Conservation (phyloP, 2,797 vertebrate genomes). For the Sebastes wilsoni region DNA sequence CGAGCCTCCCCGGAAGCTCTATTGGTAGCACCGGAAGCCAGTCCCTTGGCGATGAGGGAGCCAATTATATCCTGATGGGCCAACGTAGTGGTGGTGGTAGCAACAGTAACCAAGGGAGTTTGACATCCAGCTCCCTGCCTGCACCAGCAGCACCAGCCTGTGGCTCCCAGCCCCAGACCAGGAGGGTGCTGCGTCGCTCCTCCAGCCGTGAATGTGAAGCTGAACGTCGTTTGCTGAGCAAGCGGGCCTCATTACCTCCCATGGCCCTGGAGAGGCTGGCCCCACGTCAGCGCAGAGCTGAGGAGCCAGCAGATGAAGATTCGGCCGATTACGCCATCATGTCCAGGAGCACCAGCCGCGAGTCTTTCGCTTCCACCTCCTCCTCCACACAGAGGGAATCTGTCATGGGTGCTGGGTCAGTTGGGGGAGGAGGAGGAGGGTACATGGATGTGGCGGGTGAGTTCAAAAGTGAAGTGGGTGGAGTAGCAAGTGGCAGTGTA, state of each 20-base stretch:
- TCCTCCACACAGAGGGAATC: conserved; percentile 66
- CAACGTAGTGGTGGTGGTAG: conserved; percentile 51
- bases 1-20: conserved; percentile 72
- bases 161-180: conserved; percentile 64
- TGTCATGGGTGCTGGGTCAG: conserved; percentile 43
- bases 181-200: conserved; percentile 80
- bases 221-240: conserved; percentile 80
- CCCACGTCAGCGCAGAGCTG: conserved; percentile 67
- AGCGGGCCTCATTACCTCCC: conserved; percentile 84
- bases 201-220: conserved; percentile 81
- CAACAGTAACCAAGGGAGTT: conserved; percentile 48
- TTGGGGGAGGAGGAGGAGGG: conserved; percentile 56
- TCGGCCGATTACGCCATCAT: conserved; percentile 85
- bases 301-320: conserved; percentile 79
- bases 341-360: conserved; percentile 81
- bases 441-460: conserved; percentile 81
- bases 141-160: conserved; percentile 39
- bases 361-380: conserved; percentile 73
- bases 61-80: conserved; percentile 86
- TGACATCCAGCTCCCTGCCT: conserved; percentile 60
- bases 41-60: conserved; percentile 73
- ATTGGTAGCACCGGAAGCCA: conserved; percentile 69
- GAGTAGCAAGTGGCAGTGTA: conserved; percentile 32
- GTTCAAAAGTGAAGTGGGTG: conserved; percentile 66
- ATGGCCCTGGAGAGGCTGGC: conserved; percentile 80